Percentiles rank a stretch among this genome's conserved stretches.
Evolutionary conservation across 2,888 invertebrate species (phyloP).

Genomic region (Lycaena phlaeas): DNA sequence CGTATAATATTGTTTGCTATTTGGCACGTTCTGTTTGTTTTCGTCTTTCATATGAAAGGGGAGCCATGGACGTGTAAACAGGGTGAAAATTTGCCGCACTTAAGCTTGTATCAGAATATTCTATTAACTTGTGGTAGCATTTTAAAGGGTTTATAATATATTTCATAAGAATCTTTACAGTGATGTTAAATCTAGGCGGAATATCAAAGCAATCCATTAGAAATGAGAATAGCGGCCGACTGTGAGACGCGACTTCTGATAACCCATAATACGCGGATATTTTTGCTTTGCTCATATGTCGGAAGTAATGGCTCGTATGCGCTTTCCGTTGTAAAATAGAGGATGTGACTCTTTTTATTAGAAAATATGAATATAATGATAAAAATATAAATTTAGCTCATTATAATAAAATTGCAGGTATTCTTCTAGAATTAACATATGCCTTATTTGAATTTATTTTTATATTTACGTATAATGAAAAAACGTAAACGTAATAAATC

Average conservation of each 20-base stretch:
- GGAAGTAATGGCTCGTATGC: slow-evolving; percentile 66
- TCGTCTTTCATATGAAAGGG: slow-evolving; percentile 71
- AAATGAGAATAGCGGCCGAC: slow-evolving; percentile 49
- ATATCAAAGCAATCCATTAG: slow-evolving; percentile 73
- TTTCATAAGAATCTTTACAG: slow-evolving; percentile 9
- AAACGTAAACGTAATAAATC: too few species aligned
- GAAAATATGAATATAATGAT: too few species aligned
- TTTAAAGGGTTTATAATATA: neutral
- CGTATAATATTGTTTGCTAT: slow-evolving; percentile 74
- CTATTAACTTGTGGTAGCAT: slow-evolving; percentile 32
- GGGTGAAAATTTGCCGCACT: slow-evolving; percentile 48
- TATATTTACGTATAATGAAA: too few species aligned
- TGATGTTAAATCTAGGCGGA: slow-evolving; percentile 32
- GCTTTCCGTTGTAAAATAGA: slow-evolving; percentile 27
- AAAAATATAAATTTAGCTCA: too few species aligned
- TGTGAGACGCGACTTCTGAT: slow-evolving; percentile 64
- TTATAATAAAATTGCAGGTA: too few species aligned
- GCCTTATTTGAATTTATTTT: too few species aligned
- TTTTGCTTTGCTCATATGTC: slow-evolving; percentile 72
- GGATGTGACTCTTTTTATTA: slow-evolving; percentile 29
- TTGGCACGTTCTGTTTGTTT: slow-evolving; percentile 73
- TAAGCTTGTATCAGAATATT: slow-evolving; percentile 54
- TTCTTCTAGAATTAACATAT: too few species aligned
- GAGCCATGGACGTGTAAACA: slow-evolving; percentile 65
- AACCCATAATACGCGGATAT: slow-evolving; percentile 72